A percentile compares a stretch with the other conserved stretches of the same genome.
Evolutionary conservation across 2,113 vertebrate genomes (phyloP).

Genomic region (Psittacara wagleri): DNA sequence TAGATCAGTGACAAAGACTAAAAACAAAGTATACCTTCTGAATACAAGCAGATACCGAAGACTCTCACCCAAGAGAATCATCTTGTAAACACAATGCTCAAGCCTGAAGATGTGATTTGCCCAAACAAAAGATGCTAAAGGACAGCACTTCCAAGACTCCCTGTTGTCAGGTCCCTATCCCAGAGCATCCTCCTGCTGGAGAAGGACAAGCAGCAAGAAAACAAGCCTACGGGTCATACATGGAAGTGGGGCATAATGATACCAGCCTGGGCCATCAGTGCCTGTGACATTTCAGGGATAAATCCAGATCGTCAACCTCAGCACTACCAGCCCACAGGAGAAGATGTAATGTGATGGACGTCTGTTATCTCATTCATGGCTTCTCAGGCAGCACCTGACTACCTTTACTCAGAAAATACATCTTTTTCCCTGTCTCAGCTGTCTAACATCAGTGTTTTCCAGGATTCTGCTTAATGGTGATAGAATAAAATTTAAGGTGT

Average conservation of each 20-base stretch:
- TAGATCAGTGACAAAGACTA: neutral
- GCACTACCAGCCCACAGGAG: neutral
- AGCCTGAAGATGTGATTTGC: neutral
- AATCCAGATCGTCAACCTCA: neutral
- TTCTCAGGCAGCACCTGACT: neutral
- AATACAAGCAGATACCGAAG: neutral
- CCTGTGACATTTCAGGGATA: neutral
- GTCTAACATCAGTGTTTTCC: neutral
- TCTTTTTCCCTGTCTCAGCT: neutral
- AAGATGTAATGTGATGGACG: neutral
- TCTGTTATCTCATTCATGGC: neutral
- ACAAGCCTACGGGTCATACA: neutral
- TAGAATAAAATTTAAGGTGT: neutral
- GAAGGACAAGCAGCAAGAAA: neutral
- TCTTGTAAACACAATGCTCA: neutral
- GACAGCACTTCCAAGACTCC: neutral
- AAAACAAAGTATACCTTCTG: neutral
- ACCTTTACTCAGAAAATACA: neutral
- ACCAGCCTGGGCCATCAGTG: neutral
- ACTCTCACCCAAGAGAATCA: neutral
- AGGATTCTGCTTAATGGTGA: neutral
- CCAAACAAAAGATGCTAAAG: neutral
- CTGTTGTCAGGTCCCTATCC: neutral
- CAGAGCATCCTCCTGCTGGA: neutral
- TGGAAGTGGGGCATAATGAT: neutral